phyloP scores from a whole-genome alignment of 1,140 invertebrate species.

The Drosophila murphyi region DNA sequence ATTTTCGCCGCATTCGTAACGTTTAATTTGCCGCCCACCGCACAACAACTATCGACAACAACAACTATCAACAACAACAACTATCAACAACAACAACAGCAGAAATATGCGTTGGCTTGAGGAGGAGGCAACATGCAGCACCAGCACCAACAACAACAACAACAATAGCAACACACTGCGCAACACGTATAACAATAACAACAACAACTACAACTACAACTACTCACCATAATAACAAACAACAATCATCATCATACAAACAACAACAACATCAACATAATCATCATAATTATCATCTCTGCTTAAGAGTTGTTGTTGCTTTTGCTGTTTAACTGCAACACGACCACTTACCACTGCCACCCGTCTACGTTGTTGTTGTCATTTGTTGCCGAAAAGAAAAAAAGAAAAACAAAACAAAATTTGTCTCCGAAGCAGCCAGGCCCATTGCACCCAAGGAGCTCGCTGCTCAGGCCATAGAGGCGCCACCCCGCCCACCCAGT shows the following conservation, averaged over 20 bases:
- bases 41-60: conserved; percentile 12
- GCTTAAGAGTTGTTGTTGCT: conserved; percentile 21
- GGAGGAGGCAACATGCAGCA: conserved; percentile 33
- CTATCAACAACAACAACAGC: conserved; percentile 14
- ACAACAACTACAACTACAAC: conserved; percentile 29
- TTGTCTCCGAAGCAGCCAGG: conserved; percentile 32
- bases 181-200: conserved; percentile 9
- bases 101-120: conserved; percentile 35
- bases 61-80: conserved; percentile 22
- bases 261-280: conserved; percentile 5
- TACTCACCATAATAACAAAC: conserved; percentile 12
- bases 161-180: conserved; percentile 12
- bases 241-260: background rate
- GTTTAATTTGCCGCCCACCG: conserved; percentile 38
- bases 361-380: conserved; percentile 22
- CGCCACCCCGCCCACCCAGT: conserved; percentile 53
- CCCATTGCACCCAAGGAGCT: background rate
- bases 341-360: background rate
- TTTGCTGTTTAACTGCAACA: conserved; percentile 14
- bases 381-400: conserved; percentile 11
- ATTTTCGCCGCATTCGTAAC: conserved; percentile 51
- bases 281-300: conserved; percentile 4
- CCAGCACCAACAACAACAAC: conserved; percentile 6
- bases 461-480: conserved; percentile 54
- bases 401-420: conserved; percentile 8